Evolutionary conservation across 2,113 vertebrate species (phyloP).

Genomic region (Grus americana): DNA sequence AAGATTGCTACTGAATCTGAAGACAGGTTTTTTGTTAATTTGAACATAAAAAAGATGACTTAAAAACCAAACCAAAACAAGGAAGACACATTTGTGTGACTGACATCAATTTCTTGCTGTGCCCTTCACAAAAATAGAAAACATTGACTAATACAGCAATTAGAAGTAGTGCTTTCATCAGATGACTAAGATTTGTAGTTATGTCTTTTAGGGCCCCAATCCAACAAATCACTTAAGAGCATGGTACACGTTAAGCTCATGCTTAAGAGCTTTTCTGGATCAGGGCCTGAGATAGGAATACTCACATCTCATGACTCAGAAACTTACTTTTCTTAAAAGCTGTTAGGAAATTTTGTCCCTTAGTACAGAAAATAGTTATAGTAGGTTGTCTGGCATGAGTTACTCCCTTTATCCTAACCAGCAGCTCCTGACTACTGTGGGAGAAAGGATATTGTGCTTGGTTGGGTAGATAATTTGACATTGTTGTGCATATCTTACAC

Average conservation of each 20-base stretch:
- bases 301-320: not conserved
- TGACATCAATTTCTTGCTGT: not conserved
- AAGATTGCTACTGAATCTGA: not conserved
- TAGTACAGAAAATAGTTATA: not conserved
- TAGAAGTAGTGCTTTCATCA: not conserved
- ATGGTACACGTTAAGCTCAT: not conserved
- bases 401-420: not conserved
- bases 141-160: not conserved
- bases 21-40: not conserved
- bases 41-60: not conserved
- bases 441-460: not conserved
- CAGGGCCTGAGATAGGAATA: not conserved
- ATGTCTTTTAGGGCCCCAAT: not conserved
- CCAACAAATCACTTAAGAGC: slow-evolving; percentile 11
- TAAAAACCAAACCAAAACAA: not conserved
- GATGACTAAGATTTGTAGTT: slow-evolving; percentile 10
- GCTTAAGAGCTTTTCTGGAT: slow-evolving; percentile 51
- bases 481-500: not conserved
- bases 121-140: not conserved
- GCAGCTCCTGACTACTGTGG: not conserved
- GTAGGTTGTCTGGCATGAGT: not conserved
- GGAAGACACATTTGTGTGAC: not conserved
- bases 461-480: not conserved
- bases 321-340: slow-evolving; percentile 18
- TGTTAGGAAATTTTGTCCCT: not conserved